Evolutionary conservation across 2,888 invertebrate genomes (phyloP), one percentile per base, ranked within the genome.

Genomic region (Alsophila aescularia): DNA sequence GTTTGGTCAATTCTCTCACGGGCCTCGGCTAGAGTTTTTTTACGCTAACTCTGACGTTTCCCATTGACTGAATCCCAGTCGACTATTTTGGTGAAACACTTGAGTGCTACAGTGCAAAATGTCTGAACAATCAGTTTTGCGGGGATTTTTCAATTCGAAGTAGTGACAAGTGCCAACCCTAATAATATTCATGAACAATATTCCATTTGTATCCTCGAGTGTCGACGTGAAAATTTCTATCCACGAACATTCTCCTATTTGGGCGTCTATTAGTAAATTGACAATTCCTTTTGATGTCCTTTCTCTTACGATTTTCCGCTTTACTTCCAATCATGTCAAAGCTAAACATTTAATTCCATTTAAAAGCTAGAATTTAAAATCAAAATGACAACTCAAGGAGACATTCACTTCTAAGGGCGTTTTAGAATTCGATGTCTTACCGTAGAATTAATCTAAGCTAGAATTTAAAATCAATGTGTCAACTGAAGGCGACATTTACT

Each of bases 151-250:
- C 5, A 24, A 24, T 6, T 1, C 1, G 24, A 24, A 24, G 24
- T 29, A 27, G 21, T 5, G 6, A 5, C 6, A 6, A 32, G 39
- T 18, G 52, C 0, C 43, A 69, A 37, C 72, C 72, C 64, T 72
- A 60, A 2, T 12, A 12, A 5, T 27, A 21, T 43, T 41, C 18
- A 31, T 40, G 7, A 39, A 40, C 62, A 69, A 58, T 60, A 70
- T 72, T 73, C 67, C 59, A 58, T 70, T 67, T 69, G 57, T 62
- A 12, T 49, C 44, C 61, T 60, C 62, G 57, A 61, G 60, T 69
- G 70, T 55, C 56, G 69, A 60, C 54, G 50, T 58, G 51, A 49
- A 66, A 66, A 64, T 62, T 37, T 51, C 47, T 47, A 56, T 58
- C 36, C 40, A 40, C 10, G 49, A 59, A 55, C 66, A 55, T 52